A percentile compares a stretch with the other conserved stretches of the same genome.
These are phyloP conservation scores for Apostichopus leukothele DNA, from an alignment of 53 echinoderm and acorn worm genomes.

Conservation along the genomic window DNA sequence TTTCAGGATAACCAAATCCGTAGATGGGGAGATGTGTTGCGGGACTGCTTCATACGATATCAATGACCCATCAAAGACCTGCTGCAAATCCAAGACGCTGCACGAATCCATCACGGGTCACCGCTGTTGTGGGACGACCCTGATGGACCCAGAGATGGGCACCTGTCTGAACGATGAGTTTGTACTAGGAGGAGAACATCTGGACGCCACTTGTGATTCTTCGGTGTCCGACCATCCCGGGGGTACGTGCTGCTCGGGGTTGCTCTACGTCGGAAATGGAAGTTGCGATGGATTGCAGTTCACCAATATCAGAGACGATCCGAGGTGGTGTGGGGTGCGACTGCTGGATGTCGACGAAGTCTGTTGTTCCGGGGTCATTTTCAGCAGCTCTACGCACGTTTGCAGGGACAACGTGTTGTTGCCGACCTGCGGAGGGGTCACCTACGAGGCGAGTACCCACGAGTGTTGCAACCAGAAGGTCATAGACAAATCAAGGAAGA, in stretches of 20 bases:
- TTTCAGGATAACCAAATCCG: not conserved
- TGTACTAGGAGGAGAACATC: not conserved
- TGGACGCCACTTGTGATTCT: slow-evolving; percentile 1
- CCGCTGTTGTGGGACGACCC: not conserved
- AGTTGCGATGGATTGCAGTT: slow-evolving; percentile 5
- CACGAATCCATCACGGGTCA: not conserved
- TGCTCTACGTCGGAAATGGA: slow-evolving; percentile 10
- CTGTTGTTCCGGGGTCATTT: not conserved
- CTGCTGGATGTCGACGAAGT: not conserved
- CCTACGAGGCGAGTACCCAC: not conserved
- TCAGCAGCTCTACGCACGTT: not conserved
- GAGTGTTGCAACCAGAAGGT: not conserved
- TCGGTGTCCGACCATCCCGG: not conserved
- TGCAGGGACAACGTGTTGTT: not conserved
- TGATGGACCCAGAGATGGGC: not conserved
- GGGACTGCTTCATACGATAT: not conserved
- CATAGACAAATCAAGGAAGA: not conserved
- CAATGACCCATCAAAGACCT: not conserved
- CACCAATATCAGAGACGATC: not conserved
- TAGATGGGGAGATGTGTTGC: not conserved
- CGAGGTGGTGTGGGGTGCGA: not conserved
- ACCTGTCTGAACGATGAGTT: slow-evolving; percentile 16
- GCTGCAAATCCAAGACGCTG: not conserved
- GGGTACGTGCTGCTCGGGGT: slow-evolving; percentile 14
- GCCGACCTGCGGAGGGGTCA: not conserved